These are phyloP conservation scores for Cataglyphis livida DNA, from an alignment of 2,888 invertebrate genomes.

Conservation along the genomic window DNA sequence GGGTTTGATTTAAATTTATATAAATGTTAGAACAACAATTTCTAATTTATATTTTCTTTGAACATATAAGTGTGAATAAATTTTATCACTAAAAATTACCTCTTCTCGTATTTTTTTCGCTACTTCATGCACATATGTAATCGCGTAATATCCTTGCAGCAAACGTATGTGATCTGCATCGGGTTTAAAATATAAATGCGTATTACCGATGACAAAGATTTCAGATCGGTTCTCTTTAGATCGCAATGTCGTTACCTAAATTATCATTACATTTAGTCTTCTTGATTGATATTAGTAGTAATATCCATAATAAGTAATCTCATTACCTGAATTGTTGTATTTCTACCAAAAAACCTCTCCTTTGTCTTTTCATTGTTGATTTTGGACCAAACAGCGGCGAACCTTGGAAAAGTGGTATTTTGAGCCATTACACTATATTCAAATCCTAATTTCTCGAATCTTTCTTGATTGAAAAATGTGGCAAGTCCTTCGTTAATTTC, in stretches of 20 bases:
- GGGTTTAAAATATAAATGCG: conserved; percentile 97
- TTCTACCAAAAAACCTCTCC: conserved; percentile 88
- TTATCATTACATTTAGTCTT: conserved; percentile 4
- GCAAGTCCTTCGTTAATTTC: conserved; percentile 93
- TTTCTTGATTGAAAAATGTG: conserved; percentile 90
- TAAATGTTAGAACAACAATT: background rate
- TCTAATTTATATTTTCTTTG: background rate
- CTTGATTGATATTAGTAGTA: background rate
- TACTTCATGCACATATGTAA: conserved; percentile 90
- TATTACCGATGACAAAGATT: conserved; percentile 92
- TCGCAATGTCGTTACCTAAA: conserved; percentile 87
- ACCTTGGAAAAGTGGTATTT: conserved; percentile 87
- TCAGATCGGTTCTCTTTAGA: conserved; percentile 87
- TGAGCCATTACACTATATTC: conserved; percentile 88
- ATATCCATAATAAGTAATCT: background rate
- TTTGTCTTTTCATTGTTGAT: conserved; percentile 88
- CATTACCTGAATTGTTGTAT: conserved; percentile 89
- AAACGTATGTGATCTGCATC: conserved; percentile 96
- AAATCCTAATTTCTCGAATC: conserved; percentile 89
- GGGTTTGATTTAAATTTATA: background rate
- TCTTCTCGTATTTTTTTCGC: conserved; percentile 85
- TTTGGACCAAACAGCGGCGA: conserved; percentile 88
- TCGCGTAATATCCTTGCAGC: conserved; percentile 92
- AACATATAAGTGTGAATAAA: background rate
- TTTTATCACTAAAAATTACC: conserved; percentile 69